phyloP scores from a whole-genome alignment of 2,888 invertebrate species.

The Orgyia antiqua region DNA sequence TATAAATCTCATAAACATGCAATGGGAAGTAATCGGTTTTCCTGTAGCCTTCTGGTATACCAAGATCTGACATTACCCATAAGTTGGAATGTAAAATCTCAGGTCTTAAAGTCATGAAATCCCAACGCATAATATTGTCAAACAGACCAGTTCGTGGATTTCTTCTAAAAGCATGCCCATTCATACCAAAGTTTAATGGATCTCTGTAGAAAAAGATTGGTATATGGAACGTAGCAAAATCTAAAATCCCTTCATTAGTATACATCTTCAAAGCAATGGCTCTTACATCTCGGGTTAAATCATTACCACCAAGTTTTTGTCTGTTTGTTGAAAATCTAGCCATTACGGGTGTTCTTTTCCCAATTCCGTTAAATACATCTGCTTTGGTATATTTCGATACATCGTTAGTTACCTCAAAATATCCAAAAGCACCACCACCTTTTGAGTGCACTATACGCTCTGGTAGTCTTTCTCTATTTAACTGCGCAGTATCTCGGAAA shows the following conservation, averaged over 20 bases:
- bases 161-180: constrained; percentile 4
- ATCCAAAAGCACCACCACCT: constrained; percentile 4
- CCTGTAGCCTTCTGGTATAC: constrained; percentile 3
- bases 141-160: constrained; percentile 3
- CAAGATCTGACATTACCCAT: constrained; percentile 1
- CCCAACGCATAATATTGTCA: constrained; percentile 3
- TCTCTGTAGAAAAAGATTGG: constrained; percentile 4
- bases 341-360: constrained; percentile 5
- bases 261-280: constrained; percentile 5
- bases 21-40: constrained; percentile 3
- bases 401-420: constrained; percentile 5
- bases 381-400: constrained; percentile 4
- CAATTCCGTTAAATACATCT: constrained; percentile 3
- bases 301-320: constrained; percentile 4
- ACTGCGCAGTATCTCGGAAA: constrained; percentile 1
- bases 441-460: constrained; percentile 3
- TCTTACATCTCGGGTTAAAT: constrained; percentile 1
- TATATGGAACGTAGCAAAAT: constrained; percentile 2
- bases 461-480: constrained; percentile 3
- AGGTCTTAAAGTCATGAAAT: constrained; percentile 1
- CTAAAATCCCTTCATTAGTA: constrained; percentile 1
- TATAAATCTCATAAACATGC: constrained; percentile 4
- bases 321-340: constrained; percentile 4
- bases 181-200: neutral
- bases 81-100: constrained; percentile 2